These are phyloP conservation scores for Diachrysia chrysitis DNA, from an alignment of 2,888 invertebrate genomes.

Conservation along the genomic window DNA sequence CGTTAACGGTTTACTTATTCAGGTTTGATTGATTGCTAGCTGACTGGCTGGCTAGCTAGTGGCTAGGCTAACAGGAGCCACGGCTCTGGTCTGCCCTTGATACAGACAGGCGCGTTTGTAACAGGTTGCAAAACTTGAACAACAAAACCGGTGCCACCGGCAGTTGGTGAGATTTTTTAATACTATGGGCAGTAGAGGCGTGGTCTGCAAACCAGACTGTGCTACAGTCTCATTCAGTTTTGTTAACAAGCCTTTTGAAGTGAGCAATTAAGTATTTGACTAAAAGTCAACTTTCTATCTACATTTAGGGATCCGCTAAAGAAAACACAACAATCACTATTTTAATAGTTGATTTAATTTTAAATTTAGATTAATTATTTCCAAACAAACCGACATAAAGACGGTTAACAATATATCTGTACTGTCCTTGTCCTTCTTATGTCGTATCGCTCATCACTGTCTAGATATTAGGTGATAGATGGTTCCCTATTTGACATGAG, in stretches of 20 bases:
- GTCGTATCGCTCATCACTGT: neutral
- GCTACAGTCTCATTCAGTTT: neutral
- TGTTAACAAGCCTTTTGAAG: neutral
- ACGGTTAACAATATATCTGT: neutral
- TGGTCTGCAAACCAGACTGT: neutral
- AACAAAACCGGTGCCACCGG: constrained; percentile 11
- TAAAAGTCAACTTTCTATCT: no score
- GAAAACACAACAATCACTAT: no score
- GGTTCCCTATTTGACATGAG: neutral
- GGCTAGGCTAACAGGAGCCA: neutral
- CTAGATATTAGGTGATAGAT: constrained; percentile 1
- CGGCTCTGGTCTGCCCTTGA: neutral
- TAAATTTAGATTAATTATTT: neutral
- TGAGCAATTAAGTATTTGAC: no score
- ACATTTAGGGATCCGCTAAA: no score
- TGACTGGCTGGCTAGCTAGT: neutral
- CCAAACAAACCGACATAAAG: neutral
- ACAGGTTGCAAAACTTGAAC: constrained; percentile 26
- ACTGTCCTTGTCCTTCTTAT: neutral
- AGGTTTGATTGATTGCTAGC: constrained; percentile 1
- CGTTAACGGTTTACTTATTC: neutral
- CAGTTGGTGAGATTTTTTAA: constrained; percentile 5
- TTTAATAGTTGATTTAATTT: no score
- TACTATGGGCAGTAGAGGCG: neutral
- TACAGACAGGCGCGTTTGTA: constrained; percentile 4